Conservation (phyloP, 92 coral and sea anemone species). For the Porites divaricata region DNA sequence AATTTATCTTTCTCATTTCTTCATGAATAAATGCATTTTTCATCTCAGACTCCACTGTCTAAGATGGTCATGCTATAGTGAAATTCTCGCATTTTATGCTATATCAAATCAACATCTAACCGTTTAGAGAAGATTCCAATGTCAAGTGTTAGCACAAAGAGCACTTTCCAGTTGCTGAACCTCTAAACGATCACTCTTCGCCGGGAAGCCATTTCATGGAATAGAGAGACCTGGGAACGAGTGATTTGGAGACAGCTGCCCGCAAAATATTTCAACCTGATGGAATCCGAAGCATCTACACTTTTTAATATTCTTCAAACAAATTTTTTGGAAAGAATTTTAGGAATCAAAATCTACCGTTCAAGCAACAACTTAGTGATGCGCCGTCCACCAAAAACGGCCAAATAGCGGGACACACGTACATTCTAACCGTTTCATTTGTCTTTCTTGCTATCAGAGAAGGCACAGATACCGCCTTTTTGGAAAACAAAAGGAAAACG, state of each 20-base stretch:
- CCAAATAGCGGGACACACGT: background rate
- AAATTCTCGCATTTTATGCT: background rate
- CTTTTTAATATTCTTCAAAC: no score
- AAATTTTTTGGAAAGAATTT: no score
- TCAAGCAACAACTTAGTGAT: background rate
- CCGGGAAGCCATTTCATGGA: background rate
- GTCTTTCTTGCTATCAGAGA: background rate
- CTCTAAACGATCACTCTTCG: no score
- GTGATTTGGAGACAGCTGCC: background rate
- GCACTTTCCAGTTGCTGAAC: background rate
- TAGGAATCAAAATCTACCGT: background rate
- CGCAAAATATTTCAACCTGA: background rate
- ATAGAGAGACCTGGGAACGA: background rate
- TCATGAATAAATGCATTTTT: no score
- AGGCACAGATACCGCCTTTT: constrained; percentile 20
- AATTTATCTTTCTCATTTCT: no score
- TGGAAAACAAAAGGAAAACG: background rate
- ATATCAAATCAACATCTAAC: background rate
- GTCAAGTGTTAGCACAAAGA: background rate
- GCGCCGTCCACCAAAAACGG: background rate
- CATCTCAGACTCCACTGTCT: no score
- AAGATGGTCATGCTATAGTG: no score
- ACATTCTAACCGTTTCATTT: constrained; percentile 3
- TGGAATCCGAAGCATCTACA: background rate
- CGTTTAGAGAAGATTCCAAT: background rate